Evolutionary conservation across 1,140 invertebrate genomes (phyloP).

Genomic region (Nephila pilipes): DNA sequence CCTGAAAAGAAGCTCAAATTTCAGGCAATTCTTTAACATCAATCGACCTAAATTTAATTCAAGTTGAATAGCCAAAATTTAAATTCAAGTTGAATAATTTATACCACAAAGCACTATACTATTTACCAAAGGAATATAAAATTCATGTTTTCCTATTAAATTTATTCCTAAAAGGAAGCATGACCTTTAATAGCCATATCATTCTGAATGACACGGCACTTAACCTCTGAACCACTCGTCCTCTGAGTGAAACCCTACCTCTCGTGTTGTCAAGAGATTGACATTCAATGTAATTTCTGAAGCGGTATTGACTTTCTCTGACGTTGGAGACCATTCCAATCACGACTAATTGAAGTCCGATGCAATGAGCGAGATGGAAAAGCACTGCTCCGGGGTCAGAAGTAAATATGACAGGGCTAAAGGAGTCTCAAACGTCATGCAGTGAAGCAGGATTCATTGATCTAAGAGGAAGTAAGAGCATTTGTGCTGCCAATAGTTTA

Average conservation of each 20-base stretch:
- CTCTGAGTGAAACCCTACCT: background rate
- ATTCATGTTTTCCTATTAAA: no score
- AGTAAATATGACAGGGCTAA: slow-evolving; percentile 9
- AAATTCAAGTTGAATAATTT: no score
- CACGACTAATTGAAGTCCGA: slow-evolving; percentile 70
- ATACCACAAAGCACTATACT: no score
- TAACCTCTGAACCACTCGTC: background rate
- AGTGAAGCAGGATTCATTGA: background rate
- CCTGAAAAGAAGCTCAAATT: no score
- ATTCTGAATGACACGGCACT: no score
- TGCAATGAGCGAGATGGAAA: slow-evolving; percentile 44
- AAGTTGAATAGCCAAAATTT: no score
- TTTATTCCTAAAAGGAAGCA: no score
- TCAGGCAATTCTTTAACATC: no score
- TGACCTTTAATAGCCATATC: no score
- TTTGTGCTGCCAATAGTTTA: background rate
- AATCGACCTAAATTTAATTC: no score
- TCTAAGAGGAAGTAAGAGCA: background rate
- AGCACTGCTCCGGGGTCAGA: background rate
- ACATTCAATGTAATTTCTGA: slow-evolving; percentile 71
- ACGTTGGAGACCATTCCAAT: slow-evolving; percentile 52
- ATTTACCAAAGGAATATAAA: no score
- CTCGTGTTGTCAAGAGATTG: slow-evolving; percentile 61
- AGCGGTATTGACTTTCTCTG: slow-evolving; percentile 69
- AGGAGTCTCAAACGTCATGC: background rate